Evolutionary conservation across 2,888 invertebrate genomes (phyloP), one percentile per base, ranked within the genome.

Genomic region (Panzeria rudis): DNA sequence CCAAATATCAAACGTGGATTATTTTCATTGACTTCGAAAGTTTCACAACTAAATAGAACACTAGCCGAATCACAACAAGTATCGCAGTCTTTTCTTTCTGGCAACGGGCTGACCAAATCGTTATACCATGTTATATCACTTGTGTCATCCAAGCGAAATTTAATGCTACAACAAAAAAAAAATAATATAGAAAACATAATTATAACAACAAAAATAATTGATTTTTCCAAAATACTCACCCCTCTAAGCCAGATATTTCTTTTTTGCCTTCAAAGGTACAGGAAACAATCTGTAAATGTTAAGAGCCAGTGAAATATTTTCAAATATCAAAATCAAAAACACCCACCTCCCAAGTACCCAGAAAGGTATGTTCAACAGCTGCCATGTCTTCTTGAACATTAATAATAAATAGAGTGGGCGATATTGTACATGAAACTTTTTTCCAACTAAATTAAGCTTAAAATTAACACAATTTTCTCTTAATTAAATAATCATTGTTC

Each of bases 1-100:
- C 95, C 95, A 91, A 95, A 95, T 83, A 94, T 92, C 38, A 94
- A 90, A 73, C 91, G 90, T 20, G 92, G 92, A 87, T 91, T 90
- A 38, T 84, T 69, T 81, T 90, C 91, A 86, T 93, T 92, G 11
- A 93, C 92, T 92, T 95, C 95, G 90, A 94, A 95, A n/a, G 95
- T 95, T 91, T 95, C 95, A 92, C 95, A 95, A 89, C 93, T 94
- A 90, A 95, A 95, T 88, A 95, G 92, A 38, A 95, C 94, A 88
- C 94, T 92, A 4, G 92, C 92, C 73, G 92, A 90, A 72, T 91
- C 90, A 87, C 89, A 91, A 87, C 89, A 91, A 82, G 87, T 89
- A 86, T 88, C 88, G 83, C 91, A 89, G 88, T 90, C 90, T 88
- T 89, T 90, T 75, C 89, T 87, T 88, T 90, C 90, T 81, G 91